Conservation (phyloP, 1,140 invertebrate species). For the Conopomorpha cramerella region DNA sequence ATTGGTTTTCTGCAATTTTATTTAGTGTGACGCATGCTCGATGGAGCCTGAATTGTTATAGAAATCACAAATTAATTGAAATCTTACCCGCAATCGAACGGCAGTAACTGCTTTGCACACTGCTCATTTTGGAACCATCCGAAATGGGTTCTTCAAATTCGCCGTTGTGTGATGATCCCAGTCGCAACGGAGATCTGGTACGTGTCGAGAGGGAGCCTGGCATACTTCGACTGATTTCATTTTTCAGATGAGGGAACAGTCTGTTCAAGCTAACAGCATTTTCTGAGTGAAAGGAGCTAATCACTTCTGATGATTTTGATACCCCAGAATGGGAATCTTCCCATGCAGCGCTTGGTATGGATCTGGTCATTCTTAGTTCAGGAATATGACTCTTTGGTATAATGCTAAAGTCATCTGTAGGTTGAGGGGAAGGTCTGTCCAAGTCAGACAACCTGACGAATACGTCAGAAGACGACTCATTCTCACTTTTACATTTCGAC, state of each 20-base stretch:
- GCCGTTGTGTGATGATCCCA: constrained; percentile 17
- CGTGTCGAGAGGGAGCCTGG: constrained; percentile 31
- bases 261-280: constrained; percentile 46
- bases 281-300: constrained; percentile 51
- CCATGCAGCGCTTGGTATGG: constrained; percentile 46
- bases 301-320: constrained; percentile 33
- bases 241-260: constrained; percentile 46
- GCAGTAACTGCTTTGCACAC: constrained; percentile 40
- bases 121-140: constrained; percentile 41
- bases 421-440: too few species aligned
- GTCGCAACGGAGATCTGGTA: constrained; percentile 22
- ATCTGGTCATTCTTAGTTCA: constrained; percentile 40
- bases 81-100: constrained; percentile 37
- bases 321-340: constrained; percentile 16
- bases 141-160: constrained; percentile 29
- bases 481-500: too few species aligned
- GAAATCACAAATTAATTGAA: not conserved
- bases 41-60: too few species aligned
- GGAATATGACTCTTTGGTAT: too few species aligned
- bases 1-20: too few species aligned
- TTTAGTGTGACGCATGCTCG: too few species aligned
- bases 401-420: too few species aligned
- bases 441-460: not conserved
- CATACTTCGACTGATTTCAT: constrained; percentile 46
- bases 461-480: not conserved